A percentile compares a stretch with the other conserved stretches of the same genome.
Conservation (phyloP, 2,888 invertebrate genomes). For the Biston stratarius region DNA sequence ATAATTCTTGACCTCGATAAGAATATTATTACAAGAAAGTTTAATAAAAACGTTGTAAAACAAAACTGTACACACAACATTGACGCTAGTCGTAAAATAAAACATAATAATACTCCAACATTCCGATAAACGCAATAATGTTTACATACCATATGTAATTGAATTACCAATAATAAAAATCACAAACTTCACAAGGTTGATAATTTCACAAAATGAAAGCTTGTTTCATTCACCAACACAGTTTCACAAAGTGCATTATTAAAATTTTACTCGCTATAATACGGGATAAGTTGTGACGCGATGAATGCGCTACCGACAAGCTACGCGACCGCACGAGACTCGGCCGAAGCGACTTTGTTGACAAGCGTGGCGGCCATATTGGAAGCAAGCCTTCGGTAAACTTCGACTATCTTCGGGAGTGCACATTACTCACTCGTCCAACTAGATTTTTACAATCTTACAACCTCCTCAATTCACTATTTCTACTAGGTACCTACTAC, state of each 20-base stretch:
- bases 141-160: slow-evolving; percentile 52
- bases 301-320: slow-evolving; percentile 65
- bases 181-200: slow-evolving; percentile 44
- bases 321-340: slow-evolving; percentile 54
- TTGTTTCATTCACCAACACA: slow-evolving; percentile 55
- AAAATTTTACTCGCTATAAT: slow-evolving; percentile 54
- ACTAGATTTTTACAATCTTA: slow-evolving; percentile 44
- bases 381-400: slow-evolving; percentile 63
- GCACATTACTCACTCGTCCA: slow-evolving; percentile 42
- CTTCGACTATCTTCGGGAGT: slow-evolving; percentile 60
- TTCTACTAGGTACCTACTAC: slow-evolving; percentile 18
- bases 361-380: slow-evolving; percentile 82
- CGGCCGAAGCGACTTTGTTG: slow-evolving; percentile 77
- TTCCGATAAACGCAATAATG: slow-evolving; percentile 50
- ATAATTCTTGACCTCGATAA: slow-evolving; percentile 4
- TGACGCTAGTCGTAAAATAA: slow-evolving; percentile 14
- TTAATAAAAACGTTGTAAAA: slow-evolving; percentile 20
- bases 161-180: slow-evolving; percentile 43
- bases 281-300: slow-evolving; percentile 39
- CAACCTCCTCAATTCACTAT: slow-evolving; percentile 42
- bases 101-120: slow-evolving; percentile 57
- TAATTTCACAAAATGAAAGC: slow-evolving; percentile 26
- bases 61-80: slow-evolving; percentile 21
- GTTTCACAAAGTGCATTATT: slow-evolving; percentile 58
- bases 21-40: slow-evolving; percentile 3